A percentile compares a stretch with the other conserved stretches of the same genome.
Conservation (phyloP, 2,888 invertebrate species). For the Eupithecia abbreviata region DNA sequence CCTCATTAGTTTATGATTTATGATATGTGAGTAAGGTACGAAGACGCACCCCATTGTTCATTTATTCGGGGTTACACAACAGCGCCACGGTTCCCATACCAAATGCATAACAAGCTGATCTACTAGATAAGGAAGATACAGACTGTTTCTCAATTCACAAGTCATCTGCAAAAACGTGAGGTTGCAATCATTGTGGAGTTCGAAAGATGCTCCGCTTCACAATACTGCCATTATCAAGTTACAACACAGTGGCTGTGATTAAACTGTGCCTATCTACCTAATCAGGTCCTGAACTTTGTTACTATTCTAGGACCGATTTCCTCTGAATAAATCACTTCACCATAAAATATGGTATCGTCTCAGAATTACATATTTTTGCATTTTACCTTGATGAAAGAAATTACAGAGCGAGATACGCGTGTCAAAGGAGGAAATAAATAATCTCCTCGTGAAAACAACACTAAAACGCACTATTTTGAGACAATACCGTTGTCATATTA, state of each 20-base stretch:
- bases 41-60: constrained; percentile 31
- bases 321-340: background rate
- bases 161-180: constrained; percentile 78
- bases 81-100: constrained; percentile 74
- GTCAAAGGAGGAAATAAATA: background rate
- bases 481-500: background rate
- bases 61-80: constrained; percentile 64
- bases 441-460: no score
- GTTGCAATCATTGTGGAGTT: constrained; percentile 66
- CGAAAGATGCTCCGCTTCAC: constrained; percentile 67
- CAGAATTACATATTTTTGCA: background rate
- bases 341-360: background rate
- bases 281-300: constrained; percentile 20
- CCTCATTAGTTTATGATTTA: constrained; percentile 21
- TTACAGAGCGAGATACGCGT: background rate
- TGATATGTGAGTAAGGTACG: constrained; percentile 26
- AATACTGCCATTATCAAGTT: constrained; percentile 75
- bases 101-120: constrained; percentile 76
- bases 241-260: constrained; percentile 58
- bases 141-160: constrained; percentile 75
- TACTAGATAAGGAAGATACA: constrained; percentile 72
- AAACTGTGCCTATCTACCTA: constrained; percentile 21
- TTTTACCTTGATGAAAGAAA: background rate
- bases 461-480: background rate
- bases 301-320: background rate